These are phyloP conservation scores for Tenthredo scrophulariae DNA, from an alignment of 2,888 invertebrate genomes.

Conservation along the genomic window DNA sequence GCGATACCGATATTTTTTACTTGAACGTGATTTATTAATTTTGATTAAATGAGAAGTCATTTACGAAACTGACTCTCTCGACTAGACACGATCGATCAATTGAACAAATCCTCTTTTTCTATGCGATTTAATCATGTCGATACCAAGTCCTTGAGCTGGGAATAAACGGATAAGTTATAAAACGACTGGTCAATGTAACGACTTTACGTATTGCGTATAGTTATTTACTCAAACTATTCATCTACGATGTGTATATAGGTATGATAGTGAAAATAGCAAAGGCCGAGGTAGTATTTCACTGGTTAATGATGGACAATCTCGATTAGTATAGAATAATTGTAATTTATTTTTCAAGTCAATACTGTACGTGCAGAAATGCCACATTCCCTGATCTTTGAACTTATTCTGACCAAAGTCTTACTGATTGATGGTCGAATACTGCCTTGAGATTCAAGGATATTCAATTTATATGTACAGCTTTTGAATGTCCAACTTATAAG, in stretches of 20 bases:
- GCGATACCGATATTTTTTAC: not conserved
- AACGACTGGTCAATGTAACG: not conserved
- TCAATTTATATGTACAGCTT: not conserved
- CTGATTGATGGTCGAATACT: not conserved
- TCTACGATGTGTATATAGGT: not conserved
- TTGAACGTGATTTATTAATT: not conserved
- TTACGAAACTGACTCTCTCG: not conserved
- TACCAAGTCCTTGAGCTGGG: not conserved
- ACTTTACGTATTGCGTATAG: not conserved
- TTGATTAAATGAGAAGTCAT: not conserved
- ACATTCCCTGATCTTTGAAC: slow-evolving; percentile 36
- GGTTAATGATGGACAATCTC: not conserved
- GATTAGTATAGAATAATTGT: not conserved
- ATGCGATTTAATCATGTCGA: not conserved
- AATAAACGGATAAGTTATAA: not conserved
- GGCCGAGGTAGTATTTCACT: not conserved
- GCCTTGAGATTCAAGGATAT: slow-evolving; percentile 21
- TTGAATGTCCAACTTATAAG: not conserved
- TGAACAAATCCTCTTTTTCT: not conserved
- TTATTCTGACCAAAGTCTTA: slow-evolving; percentile 29
- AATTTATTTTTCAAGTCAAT: not conserved
- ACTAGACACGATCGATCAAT: not conserved
- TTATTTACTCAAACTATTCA: slow-evolving; percentile 3
- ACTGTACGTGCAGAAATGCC: not conserved
- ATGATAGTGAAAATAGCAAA: not conserved